Evolutionary conservation across 1,140 invertebrate genomes (phyloP).

Genomic region (Calephelis virginiensis): DNA sequence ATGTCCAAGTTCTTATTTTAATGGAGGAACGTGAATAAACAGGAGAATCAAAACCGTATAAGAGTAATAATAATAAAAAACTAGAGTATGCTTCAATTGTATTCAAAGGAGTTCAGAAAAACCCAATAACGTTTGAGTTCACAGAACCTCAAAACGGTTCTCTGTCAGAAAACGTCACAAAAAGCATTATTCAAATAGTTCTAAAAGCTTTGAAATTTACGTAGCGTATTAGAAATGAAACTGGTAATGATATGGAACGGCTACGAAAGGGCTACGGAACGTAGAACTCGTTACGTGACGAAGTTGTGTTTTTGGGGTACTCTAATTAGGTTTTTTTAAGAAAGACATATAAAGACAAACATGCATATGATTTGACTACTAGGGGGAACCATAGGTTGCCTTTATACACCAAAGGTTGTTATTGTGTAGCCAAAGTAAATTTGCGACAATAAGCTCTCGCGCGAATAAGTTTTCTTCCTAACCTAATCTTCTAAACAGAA

Average conservation of each 20-base stretch:
- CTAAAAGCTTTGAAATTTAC: constrained; percentile 19
- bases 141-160: constrained; percentile 21
- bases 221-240: constrained; percentile 13
- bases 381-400: too few species aligned
- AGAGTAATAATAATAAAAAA: neutral
- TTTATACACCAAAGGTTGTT: too few species aligned
- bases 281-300: neutral
- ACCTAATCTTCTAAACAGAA: too few species aligned
- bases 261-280: neutral
- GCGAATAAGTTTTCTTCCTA: too few species aligned
- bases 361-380: too few species aligned
- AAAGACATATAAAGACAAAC: too few species aligned
- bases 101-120: constrained; percentile 8
- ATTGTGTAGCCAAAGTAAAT: too few species aligned
- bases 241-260: neutral
- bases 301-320: neutral
- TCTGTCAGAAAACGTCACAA: constrained; percentile 20
- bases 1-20: too few species aligned
- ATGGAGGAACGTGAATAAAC: too few species aligned
- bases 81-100: neutral
- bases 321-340: too few species aligned
- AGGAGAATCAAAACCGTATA: too few species aligned
- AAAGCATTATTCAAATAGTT: constrained; percentile 26
- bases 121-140: constrained; percentile 17
- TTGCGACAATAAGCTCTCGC: too few species aligned